Base-by-base conservation (phyloP, 2,797 vertebrate species). In the Artibeus jamaicensis region DNA sequence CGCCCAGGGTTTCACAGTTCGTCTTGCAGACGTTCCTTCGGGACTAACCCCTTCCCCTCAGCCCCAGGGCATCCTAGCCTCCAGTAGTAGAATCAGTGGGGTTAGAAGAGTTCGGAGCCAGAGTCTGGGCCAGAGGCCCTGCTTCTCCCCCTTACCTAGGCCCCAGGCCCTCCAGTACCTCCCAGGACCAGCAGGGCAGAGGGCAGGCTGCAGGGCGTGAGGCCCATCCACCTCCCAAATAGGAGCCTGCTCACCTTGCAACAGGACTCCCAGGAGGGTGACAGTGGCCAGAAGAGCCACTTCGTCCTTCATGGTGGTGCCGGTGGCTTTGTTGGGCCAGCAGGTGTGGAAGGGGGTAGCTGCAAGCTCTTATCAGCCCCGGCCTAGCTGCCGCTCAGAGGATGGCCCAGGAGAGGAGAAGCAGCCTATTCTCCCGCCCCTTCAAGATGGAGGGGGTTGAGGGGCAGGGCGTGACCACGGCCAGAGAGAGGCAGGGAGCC, bases 231-330 rank as follows among this genome's bases (percentile, higher is more conserved):
- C 39, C 71, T 68, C 76, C 73, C 48, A 10, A 48, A 46, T 19
- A 71, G 85, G 70, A 94, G 39, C 53, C 50, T 62, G 57, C 96
- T 48, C 62, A 99, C 99, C 99, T 99, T 99, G 99, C 93, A 99
- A 98, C 97, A 99, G 93, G 82, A 99, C 98, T 6, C 98, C 99
- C 68, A 99, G 85, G 15, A 99, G 89, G 0, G 99, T 99, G 39
- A 99, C 98, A 0, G 97, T 95, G 5, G 99, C 99, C 65, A 99
- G 97, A 46, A 98, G 96, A 15, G 99, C 99, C 14, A 98, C 82
- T 16, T 99, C 98, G 0, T 99, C 98, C 48, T 98, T 93, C 97
- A 97, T 97, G 96, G 70, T 78, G 87, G 50, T 85, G 84, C 53
- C 0, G 0, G 82, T 14, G 14, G 76, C 21, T 77, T 50, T 22